These are phyloP conservation scores for Percina caprodes DNA, from an alignment of 2,113 vertebrate species.

Conservation along the genomic window DNA sequence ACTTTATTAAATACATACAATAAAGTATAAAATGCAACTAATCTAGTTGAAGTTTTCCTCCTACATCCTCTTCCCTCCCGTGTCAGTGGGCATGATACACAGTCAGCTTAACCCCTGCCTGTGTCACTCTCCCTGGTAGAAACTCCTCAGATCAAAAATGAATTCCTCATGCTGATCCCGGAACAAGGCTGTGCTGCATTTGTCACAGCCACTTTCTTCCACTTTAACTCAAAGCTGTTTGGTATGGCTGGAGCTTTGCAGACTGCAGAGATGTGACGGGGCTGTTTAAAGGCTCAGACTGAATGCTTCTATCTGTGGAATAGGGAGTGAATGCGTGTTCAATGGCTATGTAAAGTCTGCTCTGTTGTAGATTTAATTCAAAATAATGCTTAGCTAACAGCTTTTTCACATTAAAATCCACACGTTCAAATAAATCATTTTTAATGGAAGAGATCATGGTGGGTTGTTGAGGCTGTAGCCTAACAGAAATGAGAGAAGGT, in stretches of 20 bases:
- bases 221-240: slow-evolving; percentile 79
- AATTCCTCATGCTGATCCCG: slow-evolving; percentile 80
- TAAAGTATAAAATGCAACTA: slow-evolving; percentile 18
- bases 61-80: slow-evolving; percentile 38
- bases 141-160: slow-evolving; percentile 76
- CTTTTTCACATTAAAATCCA: neutral
- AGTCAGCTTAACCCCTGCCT: slow-evolving; percentile 73
- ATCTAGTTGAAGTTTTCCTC: slow-evolving; percentile 40
- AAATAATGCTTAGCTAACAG: neutral
- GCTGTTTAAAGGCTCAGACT: slow-evolving; percentile 54
- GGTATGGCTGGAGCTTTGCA: slow-evolving; percentile 67
- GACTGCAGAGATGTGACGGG: slow-evolving; percentile 67
- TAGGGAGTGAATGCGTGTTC: slow-evolving; percentile 19
- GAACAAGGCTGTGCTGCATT: slow-evolving; percentile 77
- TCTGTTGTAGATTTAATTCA: slow-evolving; percentile 34
- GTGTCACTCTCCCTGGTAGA: slow-evolving; percentile 66
- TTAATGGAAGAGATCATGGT: slow-evolving; percentile 29
- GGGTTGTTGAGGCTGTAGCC: slow-evolving; percentile 60
- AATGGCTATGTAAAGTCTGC: slow-evolving; percentile 31
- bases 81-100: slow-evolving; percentile 69
- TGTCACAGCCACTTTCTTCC: slow-evolving; percentile 79
- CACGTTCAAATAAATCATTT: slow-evolving; percentile 4
- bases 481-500: slow-evolving; percentile 64
- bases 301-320: slow-evolving; percentile 44
- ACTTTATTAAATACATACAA: slow-evolving; percentile 5